These are phyloP conservation scores for Pseudorhiza aurosa DNA, from an alignment of 30 jellyfish, hydroid and myxozoan genomes.

Conservation along the genomic window DNA sequence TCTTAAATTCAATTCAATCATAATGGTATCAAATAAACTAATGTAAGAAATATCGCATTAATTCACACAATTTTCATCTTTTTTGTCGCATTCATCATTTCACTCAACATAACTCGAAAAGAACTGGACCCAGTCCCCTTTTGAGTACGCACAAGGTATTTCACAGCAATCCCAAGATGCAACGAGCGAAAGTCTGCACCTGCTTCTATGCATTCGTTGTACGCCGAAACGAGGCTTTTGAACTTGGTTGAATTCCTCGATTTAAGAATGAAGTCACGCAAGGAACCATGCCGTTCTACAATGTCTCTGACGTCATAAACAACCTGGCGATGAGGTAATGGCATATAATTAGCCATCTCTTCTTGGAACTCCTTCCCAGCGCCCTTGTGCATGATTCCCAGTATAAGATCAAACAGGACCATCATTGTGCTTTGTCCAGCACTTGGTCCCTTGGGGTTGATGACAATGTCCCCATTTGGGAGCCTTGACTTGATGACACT, in stretches of 20 bases:
- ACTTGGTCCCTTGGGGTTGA: slow-evolving; percentile 60
- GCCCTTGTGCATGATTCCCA: slow-evolving; percentile 55
- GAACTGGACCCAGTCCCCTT: slow-evolving; percentile 66
- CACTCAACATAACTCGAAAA: slow-evolving; percentile 37
- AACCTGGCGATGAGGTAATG: slow-evolving; percentile 23
- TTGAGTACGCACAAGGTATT: slow-evolving; percentile 32
- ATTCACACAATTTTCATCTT: slow-evolving; percentile 1
- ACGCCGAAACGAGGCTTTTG: slow-evolving; percentile 1
- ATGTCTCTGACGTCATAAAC: slow-evolving; percentile 7
- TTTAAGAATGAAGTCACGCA: slow-evolving; percentile 23
- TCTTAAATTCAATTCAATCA: too few relatives aligned
- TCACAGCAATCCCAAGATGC: slow-evolving; percentile 61
- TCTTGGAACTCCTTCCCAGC: slow-evolving; percentile 62
- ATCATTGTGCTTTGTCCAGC: slow-evolving; percentile 73
- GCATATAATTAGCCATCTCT: slow-evolving; percentile 57
- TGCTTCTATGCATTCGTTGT: slow-evolving; percentile 26
- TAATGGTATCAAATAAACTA: too few relatives aligned
- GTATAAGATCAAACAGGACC: slow-evolving; percentile 45
- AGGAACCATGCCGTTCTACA: slow-evolving; percentile 18
- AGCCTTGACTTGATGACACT: not conserved
- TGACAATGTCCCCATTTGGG: slow-evolving; percentile 5
- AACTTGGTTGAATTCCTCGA: not conserved
- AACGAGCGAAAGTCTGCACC: slow-evolving; percentile 35
- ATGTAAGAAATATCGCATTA: too few relatives aligned
- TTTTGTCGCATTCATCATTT: slow-evolving; percentile 23